These are phyloP conservation scores for Drosophila paramelanica DNA, from an alignment of 2,888 invertebrate genomes.

Conservation along the genomic window DNA sequence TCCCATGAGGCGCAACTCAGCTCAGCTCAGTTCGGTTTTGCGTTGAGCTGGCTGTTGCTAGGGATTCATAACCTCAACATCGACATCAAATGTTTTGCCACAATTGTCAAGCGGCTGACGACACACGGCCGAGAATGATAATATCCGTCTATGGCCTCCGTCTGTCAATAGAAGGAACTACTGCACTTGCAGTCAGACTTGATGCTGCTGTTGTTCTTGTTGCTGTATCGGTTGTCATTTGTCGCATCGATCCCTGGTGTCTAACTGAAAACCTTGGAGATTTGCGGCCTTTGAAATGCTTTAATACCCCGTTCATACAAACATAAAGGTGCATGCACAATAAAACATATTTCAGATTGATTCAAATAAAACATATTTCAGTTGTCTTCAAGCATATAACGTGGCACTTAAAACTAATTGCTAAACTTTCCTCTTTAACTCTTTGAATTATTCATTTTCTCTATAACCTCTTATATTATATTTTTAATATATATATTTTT, in stretches of 20 bases:
- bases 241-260: not conserved
- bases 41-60: not conserved
- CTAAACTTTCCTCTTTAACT: no score
- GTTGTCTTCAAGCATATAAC: no score
- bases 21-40: not conserved
- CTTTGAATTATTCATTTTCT: no score
- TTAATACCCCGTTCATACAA: not conserved
- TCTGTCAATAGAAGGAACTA: conserved; percentile 2
- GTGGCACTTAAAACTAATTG: no score
- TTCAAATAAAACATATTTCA: no score
- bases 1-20: not conserved
- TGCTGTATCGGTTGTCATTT: not conserved
- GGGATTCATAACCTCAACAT: conserved; percentile 9
- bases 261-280: not conserved
- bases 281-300: not conserved
- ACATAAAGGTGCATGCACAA: no score
- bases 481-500: no score
- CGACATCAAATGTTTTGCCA: conserved; percentile 4
- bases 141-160: conserved; percentile 3
- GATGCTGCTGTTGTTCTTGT: not conserved
- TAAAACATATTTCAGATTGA: no score
- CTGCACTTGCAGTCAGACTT: not conserved
- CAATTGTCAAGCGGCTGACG: conserved; percentile 11
- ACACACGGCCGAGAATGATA: conserved; percentile 2
- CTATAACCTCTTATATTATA: no score